A percentile compares a stretch with the other conserved stretches of the same genome.
phyloP scores from a whole-genome alignment of 2,888 invertebrate species.

The Folsomia candida region DNA sequence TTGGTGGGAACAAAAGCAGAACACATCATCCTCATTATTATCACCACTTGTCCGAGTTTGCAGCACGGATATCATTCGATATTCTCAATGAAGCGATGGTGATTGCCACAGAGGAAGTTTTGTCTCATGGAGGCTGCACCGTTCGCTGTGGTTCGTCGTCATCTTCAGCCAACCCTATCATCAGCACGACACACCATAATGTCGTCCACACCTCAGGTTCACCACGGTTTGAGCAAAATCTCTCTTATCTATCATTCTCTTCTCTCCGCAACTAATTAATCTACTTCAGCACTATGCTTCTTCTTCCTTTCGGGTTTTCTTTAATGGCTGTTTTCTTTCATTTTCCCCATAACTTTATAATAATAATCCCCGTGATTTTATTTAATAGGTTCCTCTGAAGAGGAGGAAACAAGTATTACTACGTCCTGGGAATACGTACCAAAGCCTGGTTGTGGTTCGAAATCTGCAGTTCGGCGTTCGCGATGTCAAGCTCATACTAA shows the following conservation, averaged over 20 bases:
- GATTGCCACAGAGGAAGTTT: slow-evolving; percentile 41
- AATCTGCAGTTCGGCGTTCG: slow-evolving; percentile 17
- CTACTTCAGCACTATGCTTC: background rate
- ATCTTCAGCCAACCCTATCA: background rate
- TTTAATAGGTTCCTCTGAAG: slow-evolving; percentile 27
- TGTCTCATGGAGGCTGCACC: background rate
- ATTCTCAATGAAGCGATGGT: slow-evolving; percentile 48
- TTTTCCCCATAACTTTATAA: background rate
- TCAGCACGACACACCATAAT: slow-evolving; percentile 17
- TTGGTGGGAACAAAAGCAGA: background rate
- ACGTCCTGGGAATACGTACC: slow-evolving; percentile 47
- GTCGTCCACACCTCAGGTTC: slow-evolving; percentile 45
- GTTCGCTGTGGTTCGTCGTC: background rate
- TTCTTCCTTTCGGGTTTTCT: background rate
- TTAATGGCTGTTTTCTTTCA: background rate
- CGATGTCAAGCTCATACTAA: background rate
- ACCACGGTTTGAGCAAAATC: slow-evolving; percentile 39
- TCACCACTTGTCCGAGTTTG: slow-evolving; percentile 29
- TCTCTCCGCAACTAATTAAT: background rate
- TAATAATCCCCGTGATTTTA: background rate
- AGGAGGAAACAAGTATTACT: slow-evolving; percentile 22
- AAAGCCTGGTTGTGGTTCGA: slow-evolving; percentile 30
- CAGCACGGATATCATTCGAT: slow-evolving; percentile 43
- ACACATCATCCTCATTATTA: background rate
- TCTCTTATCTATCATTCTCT: slow-evolving; percentile 8